Evolutionary conservation across 2,888 invertebrate species (phyloP), one percentile per base, ranked within the genome.

Genomic region (Yponomeuta malinellus): DNA sequence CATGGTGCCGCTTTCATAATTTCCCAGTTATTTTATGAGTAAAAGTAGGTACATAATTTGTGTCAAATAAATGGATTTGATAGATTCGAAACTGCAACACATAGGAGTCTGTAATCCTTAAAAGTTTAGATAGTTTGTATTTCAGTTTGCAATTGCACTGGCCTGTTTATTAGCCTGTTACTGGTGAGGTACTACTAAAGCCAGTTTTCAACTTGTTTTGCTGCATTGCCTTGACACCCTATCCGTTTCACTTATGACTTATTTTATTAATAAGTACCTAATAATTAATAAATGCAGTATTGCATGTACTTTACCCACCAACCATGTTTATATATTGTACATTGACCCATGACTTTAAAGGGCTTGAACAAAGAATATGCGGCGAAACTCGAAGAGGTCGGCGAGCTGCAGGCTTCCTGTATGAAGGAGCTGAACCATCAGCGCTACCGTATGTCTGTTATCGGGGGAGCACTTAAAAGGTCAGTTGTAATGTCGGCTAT

Each of bases 341-440:
- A n/a, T 64, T 64, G 31, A 64, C 64, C 66, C 37, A 10, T 43
- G 4, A 15, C 75, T 72, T 81, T 83, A 33, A 84, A 97, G 97
- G 90, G 92, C 68, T 87, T 94, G 69, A 98, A 98, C 88, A 96
- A 96, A 81, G 95, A 95, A 74, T 98, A 98, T 90, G 93, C 96
- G 71, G 94, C 95, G 72, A 96, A 97, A 85, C 92, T 99, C 76
- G 97, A 98, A 78, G 96, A 97, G 85, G 93, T 98, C 52, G 94
- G 95, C 70, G 95, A 95, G 76, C 92, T 97, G 67, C 98, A 98
- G 85, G 95, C 95, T 80, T 94, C 96, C 94, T 98, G 98, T 88
- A 91, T 96, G 78, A 96, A 96, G 84, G 97, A 97, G 80, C 95
- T 99, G 76, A 95, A 94, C 76, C 98, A 99, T 88, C 98, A 99